These are phyloP conservation scores for Tinamus guttatus DNA, from an alignment of 2,113 vertebrate species.

Conservation along the genomic window DNA sequence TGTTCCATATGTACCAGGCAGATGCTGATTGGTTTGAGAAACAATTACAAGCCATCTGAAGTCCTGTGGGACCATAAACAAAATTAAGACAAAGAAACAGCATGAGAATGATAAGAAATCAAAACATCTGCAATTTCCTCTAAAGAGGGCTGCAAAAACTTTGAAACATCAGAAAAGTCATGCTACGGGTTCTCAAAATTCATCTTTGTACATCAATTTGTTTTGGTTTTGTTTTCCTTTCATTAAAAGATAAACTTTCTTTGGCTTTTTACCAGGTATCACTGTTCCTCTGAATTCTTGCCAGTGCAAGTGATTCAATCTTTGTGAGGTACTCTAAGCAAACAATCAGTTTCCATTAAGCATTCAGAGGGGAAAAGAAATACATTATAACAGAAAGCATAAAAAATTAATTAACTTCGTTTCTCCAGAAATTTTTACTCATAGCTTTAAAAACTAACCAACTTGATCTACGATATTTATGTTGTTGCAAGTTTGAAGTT, in stretches of 20 bases:
- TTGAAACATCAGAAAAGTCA: background rate
- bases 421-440: background rate
- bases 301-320: background rate
- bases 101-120: fast-evolving
- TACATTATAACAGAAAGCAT: background rate
- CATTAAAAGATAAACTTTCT: constrained; percentile 5
- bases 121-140: background rate
- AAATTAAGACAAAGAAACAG: background rate
- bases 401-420: background rate
- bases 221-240: constrained; percentile 5
- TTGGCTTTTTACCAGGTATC: background rate
- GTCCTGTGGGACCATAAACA: background rate
- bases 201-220: background rate
- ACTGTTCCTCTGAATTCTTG: background rate
- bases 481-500: background rate
- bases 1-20: background rate
- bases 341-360: background rate
- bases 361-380: background rate
- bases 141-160: background rate
- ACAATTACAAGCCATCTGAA: background rate
- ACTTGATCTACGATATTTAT: background rate
- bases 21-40: background rate
- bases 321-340: background rate
- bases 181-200: background rate
- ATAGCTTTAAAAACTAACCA: background rate